Conservation (phyloP, 2,797 vertebrate genomes). For the Hyperoplus lanceolatus region DNA sequence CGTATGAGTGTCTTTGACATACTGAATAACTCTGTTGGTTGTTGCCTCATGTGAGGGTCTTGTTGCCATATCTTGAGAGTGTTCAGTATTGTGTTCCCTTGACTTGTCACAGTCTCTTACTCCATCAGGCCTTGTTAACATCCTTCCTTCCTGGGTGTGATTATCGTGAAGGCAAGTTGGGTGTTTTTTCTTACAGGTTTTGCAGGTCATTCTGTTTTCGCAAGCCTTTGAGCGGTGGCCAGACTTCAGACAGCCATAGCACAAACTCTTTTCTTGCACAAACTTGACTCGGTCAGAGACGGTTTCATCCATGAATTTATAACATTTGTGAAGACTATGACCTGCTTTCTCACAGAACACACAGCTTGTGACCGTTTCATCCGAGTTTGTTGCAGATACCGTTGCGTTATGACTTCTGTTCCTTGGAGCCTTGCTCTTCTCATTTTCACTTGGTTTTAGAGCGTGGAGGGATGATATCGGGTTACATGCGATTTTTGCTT, state of each 20-base stretch:
- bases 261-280: constrained; percentile 27
- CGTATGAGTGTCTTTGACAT: background rate
- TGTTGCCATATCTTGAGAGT: background rate
- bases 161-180: constrained; percentile 37
- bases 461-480: background rate
- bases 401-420: constrained; percentile 10
- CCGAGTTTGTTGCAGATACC: constrained; percentile 5
- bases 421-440: background rate
- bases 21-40: constrained; percentile 7
- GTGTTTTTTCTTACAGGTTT: constrained; percentile 25
- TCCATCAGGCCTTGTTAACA: background rate
- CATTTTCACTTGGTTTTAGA: background rate
- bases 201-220: background rate
- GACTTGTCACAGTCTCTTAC: background rate
- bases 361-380: constrained; percentile 15
- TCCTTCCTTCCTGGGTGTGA: background rate
- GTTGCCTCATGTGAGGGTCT: constrained; percentile 32
- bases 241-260: constrained; percentile 35
- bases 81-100: background rate
- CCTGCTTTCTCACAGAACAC: constrained; percentile 38
- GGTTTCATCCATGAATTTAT: background rate
- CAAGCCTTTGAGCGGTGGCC: constrained; percentile 42
- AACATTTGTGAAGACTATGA: constrained; percentile 22
- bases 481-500: too few species aligned
- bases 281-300: constrained; percentile 18